Percentiles rank a stretch among this genome's conserved stretches.
Evolutionary conservation across 2,888 invertebrate genomes (phyloP).

Genomic region (Xestia ashworthii): DNA sequence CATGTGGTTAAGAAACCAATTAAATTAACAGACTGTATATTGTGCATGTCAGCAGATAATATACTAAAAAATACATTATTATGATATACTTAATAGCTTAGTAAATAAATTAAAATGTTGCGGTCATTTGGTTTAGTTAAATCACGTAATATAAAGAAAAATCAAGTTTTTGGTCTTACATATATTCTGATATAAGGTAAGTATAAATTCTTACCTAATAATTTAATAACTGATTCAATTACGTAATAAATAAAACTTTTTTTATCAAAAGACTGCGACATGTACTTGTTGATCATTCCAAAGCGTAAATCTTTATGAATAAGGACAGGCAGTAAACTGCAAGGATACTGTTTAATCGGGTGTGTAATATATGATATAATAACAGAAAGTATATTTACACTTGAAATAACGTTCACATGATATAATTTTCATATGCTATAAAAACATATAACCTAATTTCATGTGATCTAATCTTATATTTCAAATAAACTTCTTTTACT

Average conservation of each 20-base stretch:
- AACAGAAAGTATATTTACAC: too few relatives aligned
- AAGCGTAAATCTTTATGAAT: too few relatives aligned
- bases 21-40: slow-evolving; percentile 32
- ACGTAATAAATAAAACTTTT: not conserved
- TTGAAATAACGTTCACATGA: too few relatives aligned
- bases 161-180: not conserved
- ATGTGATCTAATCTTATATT: too few relatives aligned
- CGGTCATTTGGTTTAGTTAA: slow-evolving; percentile 33
- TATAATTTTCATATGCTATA: too few relatives aligned
- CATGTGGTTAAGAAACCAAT: not conserved
- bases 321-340: too few relatives aligned
- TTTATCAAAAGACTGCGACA: not conserved
- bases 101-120: not conserved
- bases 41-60: slow-evolving; percentile 32
- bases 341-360: too few relatives aligned
- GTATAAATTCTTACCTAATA: not conserved
- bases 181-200: not conserved
- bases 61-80: not conserved
- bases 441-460: too few relatives aligned
- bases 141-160: not conserved
- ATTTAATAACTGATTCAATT: not conserved
- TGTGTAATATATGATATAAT: too few relatives aligned
- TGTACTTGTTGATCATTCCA: not conserved
- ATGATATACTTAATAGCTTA: not conserved
- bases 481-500: too few relatives aligned